These are phyloP conservation scores for Ormia ochracea DNA, from an alignment of 2,888 invertebrate genomes.

Conservation along the genomic window DNA sequence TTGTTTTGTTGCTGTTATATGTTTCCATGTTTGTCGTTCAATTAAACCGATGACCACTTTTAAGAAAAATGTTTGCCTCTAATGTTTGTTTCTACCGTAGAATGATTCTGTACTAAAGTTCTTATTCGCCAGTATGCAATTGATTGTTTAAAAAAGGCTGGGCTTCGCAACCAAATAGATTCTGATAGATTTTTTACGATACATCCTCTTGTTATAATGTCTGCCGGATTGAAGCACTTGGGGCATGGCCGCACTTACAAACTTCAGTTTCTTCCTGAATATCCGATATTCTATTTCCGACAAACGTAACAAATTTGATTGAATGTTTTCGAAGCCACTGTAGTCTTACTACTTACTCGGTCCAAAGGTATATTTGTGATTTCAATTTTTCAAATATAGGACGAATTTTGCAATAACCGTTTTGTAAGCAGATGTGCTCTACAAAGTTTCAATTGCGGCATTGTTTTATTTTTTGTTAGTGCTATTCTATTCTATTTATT, in stretches of 20 bases:
- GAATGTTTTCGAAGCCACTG: constrained; percentile 34
- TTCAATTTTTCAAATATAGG: constrained; percentile 11
- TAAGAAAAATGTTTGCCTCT: too few relatives aligned
- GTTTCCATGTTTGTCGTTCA: too few relatives aligned
- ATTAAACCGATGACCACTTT: too few relatives aligned
- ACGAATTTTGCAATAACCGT: constrained; percentile 17
- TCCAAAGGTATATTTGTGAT: constrained; percentile 23
- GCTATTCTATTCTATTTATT: neutral
- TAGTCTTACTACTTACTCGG: constrained; percentile 28
- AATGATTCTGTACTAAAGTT: too few relatives aligned
- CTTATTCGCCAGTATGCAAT: constrained; percentile 1
- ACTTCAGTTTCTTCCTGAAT: constrained; percentile 32
- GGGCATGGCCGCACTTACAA: constrained; percentile 40
- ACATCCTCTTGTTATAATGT: constrained; percentile 47
- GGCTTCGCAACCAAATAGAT: constrained; percentile 28
- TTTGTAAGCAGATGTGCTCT: too few relatives aligned
- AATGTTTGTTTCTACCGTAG: too few relatives aligned
- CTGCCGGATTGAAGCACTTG: constrained; percentile 38
- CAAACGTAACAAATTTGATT: constrained; percentile 34
- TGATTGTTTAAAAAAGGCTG: neutral
- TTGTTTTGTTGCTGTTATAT: too few relatives aligned
- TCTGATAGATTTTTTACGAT: constrained; percentile 18
- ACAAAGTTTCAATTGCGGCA: constrained; percentile 18
- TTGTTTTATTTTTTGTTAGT: constrained; percentile 19
- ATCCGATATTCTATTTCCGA: constrained; percentile 41